These are phyloP conservation scores for Cygnus olor DNA, from an alignment of 2,797 vertebrate genomes.

Conservation along the genomic window DNA sequence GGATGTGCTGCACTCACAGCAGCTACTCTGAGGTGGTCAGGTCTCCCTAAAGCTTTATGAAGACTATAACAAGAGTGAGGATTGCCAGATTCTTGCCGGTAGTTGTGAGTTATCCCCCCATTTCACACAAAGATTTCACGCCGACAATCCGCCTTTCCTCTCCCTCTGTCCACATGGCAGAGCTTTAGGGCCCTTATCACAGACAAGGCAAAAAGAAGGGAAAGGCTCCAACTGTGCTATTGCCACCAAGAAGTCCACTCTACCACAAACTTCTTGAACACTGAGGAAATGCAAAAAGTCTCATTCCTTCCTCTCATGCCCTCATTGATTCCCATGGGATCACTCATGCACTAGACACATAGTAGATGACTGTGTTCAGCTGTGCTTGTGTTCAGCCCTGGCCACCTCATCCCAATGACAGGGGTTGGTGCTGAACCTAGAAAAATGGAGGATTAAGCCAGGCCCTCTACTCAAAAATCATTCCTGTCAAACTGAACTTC, in stretches of 20 bases:
- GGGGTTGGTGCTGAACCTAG: background rate
- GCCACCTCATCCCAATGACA: background rate
- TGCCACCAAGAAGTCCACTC: fast-evolving
- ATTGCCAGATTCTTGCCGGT: background rate
- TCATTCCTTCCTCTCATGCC: background rate
- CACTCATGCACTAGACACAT: background rate
- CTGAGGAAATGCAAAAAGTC: background rate
- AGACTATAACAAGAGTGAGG: background rate
- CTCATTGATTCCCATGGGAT: background rate
- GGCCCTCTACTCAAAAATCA: background rate
- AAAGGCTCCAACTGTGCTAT: background rate
- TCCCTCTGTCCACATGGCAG: background rate
- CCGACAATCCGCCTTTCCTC: background rate
- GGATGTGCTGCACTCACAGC: background rate
- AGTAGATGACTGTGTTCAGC: background rate
- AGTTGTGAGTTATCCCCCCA: background rate
- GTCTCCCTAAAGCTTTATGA: background rate
- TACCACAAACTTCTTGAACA: background rate
- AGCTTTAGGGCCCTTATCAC: background rate
- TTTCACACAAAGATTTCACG: background rate
- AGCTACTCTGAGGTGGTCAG: background rate
- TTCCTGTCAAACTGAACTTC: background rate
- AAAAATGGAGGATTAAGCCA: background rate
- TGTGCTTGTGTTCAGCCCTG: background rate
- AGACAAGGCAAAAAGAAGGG: background rate